Percentiles rank a stretch among this genome's conserved stretches.
Conservation (phyloP, 1,140 invertebrate species). For the Geopemphigus sp. region DNA sequence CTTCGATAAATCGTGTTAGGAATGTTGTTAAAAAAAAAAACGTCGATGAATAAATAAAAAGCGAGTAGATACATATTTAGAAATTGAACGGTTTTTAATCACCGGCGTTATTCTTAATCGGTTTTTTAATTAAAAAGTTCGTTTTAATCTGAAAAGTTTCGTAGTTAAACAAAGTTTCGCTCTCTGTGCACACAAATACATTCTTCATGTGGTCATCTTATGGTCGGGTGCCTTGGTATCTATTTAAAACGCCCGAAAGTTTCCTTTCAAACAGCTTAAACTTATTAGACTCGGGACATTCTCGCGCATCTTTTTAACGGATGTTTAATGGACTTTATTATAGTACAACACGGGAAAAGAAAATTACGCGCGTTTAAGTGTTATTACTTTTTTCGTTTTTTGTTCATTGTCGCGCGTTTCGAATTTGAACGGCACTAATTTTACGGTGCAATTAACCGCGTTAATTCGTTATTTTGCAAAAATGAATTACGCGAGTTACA, state of each 20-base stretch:
- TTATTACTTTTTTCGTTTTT: neutral
- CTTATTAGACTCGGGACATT: conserved; percentile 1
- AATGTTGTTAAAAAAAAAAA: neutral
- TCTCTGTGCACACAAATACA: conserved; percentile 7
- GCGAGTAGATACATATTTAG: neutral
- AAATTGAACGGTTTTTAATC: conserved; percentile 17
- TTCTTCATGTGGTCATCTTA: conserved; percentile 30
- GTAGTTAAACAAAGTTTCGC: neutral
- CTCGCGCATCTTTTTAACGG: neutral
- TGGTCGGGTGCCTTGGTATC: conserved; percentile 1
- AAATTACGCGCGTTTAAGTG: neutral
- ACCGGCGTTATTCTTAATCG: neutral
- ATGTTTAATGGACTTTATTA: conserved; percentile 3
- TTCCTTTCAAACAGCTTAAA: neutral
- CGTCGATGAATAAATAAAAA: neutral
- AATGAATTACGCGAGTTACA: no score
- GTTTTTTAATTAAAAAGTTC: conserved; percentile 33
- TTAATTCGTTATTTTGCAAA: no score
- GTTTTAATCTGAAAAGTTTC: conserved; percentile 20
- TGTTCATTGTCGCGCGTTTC: neutral
- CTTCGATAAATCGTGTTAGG: conserved; percentile 24
- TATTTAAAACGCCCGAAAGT: conserved; percentile 28
- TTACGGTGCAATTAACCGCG: neutral
- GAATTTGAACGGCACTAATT: neutral
- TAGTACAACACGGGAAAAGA: neutral